phyloP scores from a whole-genome alignment of 2,888 invertebrate species.

The Gymnosoma rotundatum region DNA sequence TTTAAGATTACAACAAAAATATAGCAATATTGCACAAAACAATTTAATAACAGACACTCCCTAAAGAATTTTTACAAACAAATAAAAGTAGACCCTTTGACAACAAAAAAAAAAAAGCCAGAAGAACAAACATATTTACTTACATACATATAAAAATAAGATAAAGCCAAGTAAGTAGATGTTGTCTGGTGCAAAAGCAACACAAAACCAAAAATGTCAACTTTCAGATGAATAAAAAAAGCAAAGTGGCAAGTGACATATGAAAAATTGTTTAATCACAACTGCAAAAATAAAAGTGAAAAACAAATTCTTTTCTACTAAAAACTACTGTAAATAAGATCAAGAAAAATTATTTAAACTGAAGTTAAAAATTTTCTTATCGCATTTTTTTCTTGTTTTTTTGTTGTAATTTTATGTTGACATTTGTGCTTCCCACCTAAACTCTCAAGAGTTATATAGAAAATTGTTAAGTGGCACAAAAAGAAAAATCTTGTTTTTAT shows the following conservation, averaged over 20 bases:
- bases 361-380: conserved; percentile 54
- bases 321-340: conserved; percentile 26
- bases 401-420: conserved; percentile 25
- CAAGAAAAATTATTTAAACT: conserved; percentile 10
- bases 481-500: conserved; percentile 24
- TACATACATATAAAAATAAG: background rate
- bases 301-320: conserved; percentile 1
- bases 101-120: background rate
- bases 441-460: conserved; percentile 32
- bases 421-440: conserved; percentile 45
- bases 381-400: background rate
- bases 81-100: conserved; percentile 39
- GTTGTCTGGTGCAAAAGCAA: conserved; percentile 26
- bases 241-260: conserved; percentile 10
- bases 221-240: conserved; percentile 1
- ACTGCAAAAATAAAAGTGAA: conserved; percentile 59
- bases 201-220: conserved; percentile 1
- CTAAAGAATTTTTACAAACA: conserved; percentile 4
- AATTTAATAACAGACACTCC: conserved; percentile 53
- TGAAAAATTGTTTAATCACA: conserved; percentile 19
- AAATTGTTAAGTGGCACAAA: conserved; percentile 39
- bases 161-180: background rate
- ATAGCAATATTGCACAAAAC: conserved; percentile 43
- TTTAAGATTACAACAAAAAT: conserved; percentile 30
- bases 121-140: background rate